Percentiles rank a stretch among this genome's conserved stretches.
Evolutionary conservation across 2,113 vertebrate genomes (phyloP).

Genomic region (Athene noctua): DNA sequence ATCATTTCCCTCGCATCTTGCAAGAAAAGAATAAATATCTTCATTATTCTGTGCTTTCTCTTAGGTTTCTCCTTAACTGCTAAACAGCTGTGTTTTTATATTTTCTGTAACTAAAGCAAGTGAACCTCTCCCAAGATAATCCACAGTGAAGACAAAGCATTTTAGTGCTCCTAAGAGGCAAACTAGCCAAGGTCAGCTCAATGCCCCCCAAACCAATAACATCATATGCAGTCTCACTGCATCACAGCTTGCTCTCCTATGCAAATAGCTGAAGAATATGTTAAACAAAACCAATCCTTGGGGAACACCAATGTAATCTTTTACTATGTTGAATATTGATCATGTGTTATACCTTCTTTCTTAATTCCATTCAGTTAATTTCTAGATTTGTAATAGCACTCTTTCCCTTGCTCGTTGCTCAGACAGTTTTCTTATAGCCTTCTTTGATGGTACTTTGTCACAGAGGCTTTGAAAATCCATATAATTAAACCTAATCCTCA

Average conservation of each 20-base stretch:
- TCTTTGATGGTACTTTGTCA: background rate
- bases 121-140: constrained; percentile 5
- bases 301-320: background rate
- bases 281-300: background rate
- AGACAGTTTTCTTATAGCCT: background rate
- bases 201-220: background rate
- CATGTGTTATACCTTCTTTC: background rate
- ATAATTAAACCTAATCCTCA: constrained; percentile 1
- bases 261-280: constrained; percentile 18
- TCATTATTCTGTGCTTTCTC: constrained; percentile 48
- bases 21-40: constrained; percentile 53
- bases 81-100: constrained; percentile 54
- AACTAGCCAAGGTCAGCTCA: constrained; percentile 39
- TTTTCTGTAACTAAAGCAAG: constrained; percentile 50
- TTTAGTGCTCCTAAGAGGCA: constrained; percentile 25
- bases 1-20: constrained; percentile 10
- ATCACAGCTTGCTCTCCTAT: background rate
- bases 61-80: constrained; percentile 13
- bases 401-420: background rate
- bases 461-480: constrained; percentile 17
- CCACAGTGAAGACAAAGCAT: background rate
- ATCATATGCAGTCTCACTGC: background rate
- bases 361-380: background rate
- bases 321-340: constrained; percentile 3
- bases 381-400: background rate